Evolutionary conservation across 1,140 invertebrate genomes (phyloP).

Genomic region (Adelges cooleyi): DNA sequence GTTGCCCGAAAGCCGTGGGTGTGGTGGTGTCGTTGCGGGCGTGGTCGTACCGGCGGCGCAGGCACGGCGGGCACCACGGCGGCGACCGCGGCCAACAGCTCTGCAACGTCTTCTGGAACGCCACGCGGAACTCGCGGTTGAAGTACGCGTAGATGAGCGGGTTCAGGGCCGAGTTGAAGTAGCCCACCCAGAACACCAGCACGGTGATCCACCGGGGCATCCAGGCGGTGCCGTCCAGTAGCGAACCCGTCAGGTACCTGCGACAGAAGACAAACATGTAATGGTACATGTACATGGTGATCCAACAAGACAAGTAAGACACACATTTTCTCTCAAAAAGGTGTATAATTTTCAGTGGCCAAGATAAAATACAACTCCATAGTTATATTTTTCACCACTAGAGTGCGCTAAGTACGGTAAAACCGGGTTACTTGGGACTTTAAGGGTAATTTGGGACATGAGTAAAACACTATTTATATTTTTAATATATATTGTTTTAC

Average conservation of each 20-base stretch:
- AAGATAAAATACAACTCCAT: too few relatives aligned
- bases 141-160: conserved; percentile 95
- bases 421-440: too few relatives aligned
- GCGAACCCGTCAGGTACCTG: conserved; percentile 70
- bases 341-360: too few relatives aligned
- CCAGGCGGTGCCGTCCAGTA: conserved; percentile 59
- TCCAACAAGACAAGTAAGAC: too few relatives aligned
- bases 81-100: conserved; percentile 51
- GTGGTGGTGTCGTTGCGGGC: not conserved
- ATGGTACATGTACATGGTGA: not conserved
- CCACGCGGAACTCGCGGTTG: conserved; percentile 86
- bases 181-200: conserved; percentile 90
- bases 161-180: conserved; percentile 93
- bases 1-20: not conserved
- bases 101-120: conserved; percentile 84
- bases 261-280: conserved; percentile 29
- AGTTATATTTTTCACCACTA: too few relatives aligned
- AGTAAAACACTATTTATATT: too few relatives aligned
- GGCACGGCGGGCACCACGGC: conserved; percentile 1
- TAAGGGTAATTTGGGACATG: too few relatives aligned
- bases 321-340: too few relatives aligned
- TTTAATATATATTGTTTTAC: too few relatives aligned
- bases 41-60: not conserved
- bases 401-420: too few relatives aligned
- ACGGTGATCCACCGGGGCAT: conserved; percentile 67